A percentile compares a stretch with the other conserved stretches of the same genome.
phyloP scores from a whole-genome alignment of 64 coral and sea anemone species.

The Hydrozoanthus tunicans region DNA sequence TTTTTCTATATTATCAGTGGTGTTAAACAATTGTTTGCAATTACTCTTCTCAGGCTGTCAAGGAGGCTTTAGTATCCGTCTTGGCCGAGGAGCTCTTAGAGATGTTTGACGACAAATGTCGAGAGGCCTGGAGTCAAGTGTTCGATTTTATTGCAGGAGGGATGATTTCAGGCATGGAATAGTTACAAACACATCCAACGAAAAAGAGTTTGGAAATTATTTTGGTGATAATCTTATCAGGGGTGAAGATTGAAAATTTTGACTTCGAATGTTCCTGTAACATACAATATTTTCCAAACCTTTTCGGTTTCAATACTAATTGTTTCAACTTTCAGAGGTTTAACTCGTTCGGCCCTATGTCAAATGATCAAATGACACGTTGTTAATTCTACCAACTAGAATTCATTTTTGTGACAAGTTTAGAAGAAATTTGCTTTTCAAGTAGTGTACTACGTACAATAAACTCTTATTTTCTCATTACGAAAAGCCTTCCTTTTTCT shows the following conservation, averaged over 20 bases:
- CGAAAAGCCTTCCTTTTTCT: too few relatives aligned
- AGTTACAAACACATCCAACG: background rate
- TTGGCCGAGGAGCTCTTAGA: slow-evolving; percentile 45
- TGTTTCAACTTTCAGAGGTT: too few relatives aligned
- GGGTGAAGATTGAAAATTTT: background rate
- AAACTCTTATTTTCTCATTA: too few relatives aligned
- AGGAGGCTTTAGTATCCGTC: slow-evolving; percentile 28
- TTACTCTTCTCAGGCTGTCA: background rate
- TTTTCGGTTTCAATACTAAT: too few relatives aligned
- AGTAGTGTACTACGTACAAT: too few relatives aligned
- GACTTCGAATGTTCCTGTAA: too few relatives aligned
- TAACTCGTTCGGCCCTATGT: too few relatives aligned
- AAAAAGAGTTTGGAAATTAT: background rate
- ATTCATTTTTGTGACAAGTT: background rate
- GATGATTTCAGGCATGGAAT: slow-evolving; percentile 17
- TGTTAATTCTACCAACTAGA: background rate
- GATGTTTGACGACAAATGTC: slow-evolving; percentile 48
- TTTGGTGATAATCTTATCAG: background rate
- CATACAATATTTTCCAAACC: too few relatives aligned
- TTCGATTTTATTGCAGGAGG: background rate
- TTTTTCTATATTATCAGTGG: too few relatives aligned
- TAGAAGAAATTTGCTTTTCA: too few relatives aligned
- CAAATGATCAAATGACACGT: too few relatives aligned
- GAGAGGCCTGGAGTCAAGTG: slow-evolving; percentile 46
- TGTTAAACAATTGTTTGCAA: background rate